A percentile compares a stretch with the other conserved stretches of the same genome.
Evolutionary conservation across 1,140 invertebrate genomes (phyloP).

Genomic region (Ganaspis sp.): DNA sequence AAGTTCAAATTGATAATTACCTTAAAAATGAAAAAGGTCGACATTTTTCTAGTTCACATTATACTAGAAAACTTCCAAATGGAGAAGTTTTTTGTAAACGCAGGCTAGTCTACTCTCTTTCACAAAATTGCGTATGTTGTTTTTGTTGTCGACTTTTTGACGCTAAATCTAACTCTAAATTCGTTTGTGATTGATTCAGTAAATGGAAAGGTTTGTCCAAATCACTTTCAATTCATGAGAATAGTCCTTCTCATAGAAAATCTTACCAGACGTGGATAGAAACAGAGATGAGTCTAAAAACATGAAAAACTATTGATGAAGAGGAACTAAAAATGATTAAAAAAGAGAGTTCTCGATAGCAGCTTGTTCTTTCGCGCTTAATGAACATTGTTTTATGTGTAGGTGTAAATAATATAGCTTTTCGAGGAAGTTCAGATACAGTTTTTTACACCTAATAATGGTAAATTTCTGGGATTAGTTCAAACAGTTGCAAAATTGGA

Average conservation of each 20-base stretch:
- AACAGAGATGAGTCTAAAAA: background rate
- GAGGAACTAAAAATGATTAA: background rate
- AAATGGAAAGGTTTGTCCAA: background rate
- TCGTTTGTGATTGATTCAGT: background rate
- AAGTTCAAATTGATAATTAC: background rate
- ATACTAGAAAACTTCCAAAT: background rate
- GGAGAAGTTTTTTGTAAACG: background rate
- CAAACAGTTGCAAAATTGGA: background rate
- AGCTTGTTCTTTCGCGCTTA: background rate
- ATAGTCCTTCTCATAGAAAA: background rate
- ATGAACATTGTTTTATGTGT: background rate
- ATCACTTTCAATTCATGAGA: background rate
- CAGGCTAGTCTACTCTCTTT: background rate
- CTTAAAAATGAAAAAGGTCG: background rate
- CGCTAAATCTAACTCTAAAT: background rate
- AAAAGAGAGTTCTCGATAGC: background rate
- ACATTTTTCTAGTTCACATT: background rate
- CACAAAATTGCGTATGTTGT: background rate
- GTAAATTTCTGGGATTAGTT: background rate
- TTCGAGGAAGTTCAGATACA: background rate
- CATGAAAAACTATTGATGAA: background rate
- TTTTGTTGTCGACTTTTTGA: constrained; percentile 5
- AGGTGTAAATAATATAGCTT: background rate
- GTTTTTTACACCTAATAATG: background rate
- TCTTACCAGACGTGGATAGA: background rate